Base-by-base conservation (phyloP, 1,140 invertebrate genomes). In the Pseudobourletiella spinata region DNA sequence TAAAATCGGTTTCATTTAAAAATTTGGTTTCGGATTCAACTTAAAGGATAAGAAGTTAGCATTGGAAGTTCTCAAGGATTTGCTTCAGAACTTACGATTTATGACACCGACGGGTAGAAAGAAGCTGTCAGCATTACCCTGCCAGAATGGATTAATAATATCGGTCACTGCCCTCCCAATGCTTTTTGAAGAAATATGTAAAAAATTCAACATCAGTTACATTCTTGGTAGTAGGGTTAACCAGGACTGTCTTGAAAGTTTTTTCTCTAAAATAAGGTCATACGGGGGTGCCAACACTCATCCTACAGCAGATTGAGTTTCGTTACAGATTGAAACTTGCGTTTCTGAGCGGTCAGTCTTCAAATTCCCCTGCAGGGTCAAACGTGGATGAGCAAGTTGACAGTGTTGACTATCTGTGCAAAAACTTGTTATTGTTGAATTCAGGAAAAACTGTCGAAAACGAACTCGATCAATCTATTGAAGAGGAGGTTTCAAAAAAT, bases 161-260 rank as follows among this genome's bases (percentile, higher is more conserved):
- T 60, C 46, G 1, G 56, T 59, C 8, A 67, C 59, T n/a, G 48
- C 65, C 15, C 25, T 61, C 0, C 8, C 20, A 3, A 39, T 22
- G 43, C 72, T 42, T 50, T 63, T 46, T 14, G 42, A 28, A 66
- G 68, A 71, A 59, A 32, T 66, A 18, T 6, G 20, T 8, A 14
- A 29, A 24, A 25, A 22, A 35, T 59, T 20, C 28, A 42, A 57
- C n/a, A 15, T 64, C 11, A 51, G 48, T 44, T 70, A 67, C 63
- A 43, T 73, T 25, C 26, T 72, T 11, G 72, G 71, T 39, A n/a
- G 8, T n/a, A 39, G 52, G 22, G 16, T 55, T 6, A 55, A 55
- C 26, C 52, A 55, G 22, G 52, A 55, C 15, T 30, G 26, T 35
- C 22, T 55, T 16, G 52, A 55, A n/a, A 55, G 29, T 18, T 20